A percentile compares a stretch with the other conserved stretches of the same genome.
These are phyloP conservation scores for Copsychus sechellarum DNA, from an alignment of 2,113 vertebrate genomes.

Conservation along the genomic window DNA sequence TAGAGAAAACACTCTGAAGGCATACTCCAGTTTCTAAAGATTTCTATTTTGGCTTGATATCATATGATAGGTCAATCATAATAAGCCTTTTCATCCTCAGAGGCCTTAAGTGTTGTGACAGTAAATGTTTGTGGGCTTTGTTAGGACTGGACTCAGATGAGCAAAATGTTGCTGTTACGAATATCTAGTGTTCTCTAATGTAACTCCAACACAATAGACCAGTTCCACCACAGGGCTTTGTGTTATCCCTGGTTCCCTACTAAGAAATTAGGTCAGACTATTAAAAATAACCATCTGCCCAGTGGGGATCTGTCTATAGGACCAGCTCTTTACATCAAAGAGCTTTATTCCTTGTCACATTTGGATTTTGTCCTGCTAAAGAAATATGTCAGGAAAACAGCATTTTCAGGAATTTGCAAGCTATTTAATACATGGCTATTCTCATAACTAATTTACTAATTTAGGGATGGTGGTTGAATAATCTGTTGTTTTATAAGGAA, in stretches of 20 bases:
- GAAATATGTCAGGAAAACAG: slow-evolving; percentile 23
- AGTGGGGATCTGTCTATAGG: slow-evolving; percentile 44
- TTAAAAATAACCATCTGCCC: slow-evolving; percentile 71
- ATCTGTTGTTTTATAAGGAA: background rate
- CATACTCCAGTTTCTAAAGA: background rate
- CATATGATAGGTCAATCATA: background rate
- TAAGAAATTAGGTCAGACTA: slow-evolving; percentile 68
- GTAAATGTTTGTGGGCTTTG: background rate
- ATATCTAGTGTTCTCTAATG: background rate
- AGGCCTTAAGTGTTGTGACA: background rate
- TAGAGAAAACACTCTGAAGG: background rate
- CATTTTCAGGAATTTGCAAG: slow-evolving; percentile 2
- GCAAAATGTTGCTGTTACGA: background rate
- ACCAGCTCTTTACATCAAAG: slow-evolving; percentile 16
- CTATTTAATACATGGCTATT: background rate
- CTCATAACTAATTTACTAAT: background rate
- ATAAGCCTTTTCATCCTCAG: background rate
- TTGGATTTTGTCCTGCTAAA: background rate
- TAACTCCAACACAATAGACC: background rate
- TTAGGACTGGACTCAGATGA: background rate
- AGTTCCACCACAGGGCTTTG: slow-evolving; percentile 15
- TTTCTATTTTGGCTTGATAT: background rate
- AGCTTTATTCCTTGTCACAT: slow-evolving; percentile 41
- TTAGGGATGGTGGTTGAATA: background rate
- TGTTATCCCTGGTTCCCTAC: slow-evolving; percentile 41